These are phyloP conservation scores for Phasia obesa DNA, from an alignment of 2,888 invertebrate species.

Conservation along the genomic window DNA sequence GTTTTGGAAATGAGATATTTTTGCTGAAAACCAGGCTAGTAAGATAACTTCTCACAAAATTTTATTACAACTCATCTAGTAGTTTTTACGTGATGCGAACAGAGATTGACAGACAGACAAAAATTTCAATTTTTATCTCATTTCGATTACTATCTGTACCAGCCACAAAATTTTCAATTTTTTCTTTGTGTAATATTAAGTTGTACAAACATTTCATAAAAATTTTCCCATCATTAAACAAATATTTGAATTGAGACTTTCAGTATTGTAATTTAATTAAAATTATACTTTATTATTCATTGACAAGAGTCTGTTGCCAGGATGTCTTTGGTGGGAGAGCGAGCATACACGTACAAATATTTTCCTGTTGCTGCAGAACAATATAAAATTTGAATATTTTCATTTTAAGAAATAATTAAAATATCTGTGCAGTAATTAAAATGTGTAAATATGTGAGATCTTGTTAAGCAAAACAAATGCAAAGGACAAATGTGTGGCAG, in stretches of 20 bases:
- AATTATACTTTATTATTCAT: slow-evolving; percentile 53
- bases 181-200: slow-evolving; percentile 16
- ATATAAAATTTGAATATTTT: slow-evolving; percentile 48
- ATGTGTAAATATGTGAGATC: slow-evolving; percentile 53
- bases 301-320: slow-evolving; percentile 16
- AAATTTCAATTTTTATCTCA: too few relatives aligned
- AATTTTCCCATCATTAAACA: slow-evolving; percentile 46
- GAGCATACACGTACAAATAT: not conserved
- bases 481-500: slow-evolving; percentile 7
- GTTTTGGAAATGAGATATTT: too few relatives aligned
- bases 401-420: slow-evolving; percentile 54
- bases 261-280: slow-evolving; percentile 57
- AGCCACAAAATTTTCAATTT: too few relatives aligned
- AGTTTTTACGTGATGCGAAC: too few relatives aligned
- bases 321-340: not conserved
- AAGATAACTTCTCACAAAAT: too few relatives aligned
- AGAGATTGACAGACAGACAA: too few relatives aligned
- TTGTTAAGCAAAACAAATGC: slow-evolving; percentile 31
- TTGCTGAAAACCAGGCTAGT: too few relatives aligned
- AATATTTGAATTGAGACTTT: slow-evolving; percentile 52
- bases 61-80: too few relatives aligned
- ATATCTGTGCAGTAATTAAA: slow-evolving; percentile 60
- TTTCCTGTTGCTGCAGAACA: slow-evolving; percentile 17
- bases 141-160: too few relatives aligned
- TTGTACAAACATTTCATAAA: slow-evolving; percentile 44